Percentiles rank a stretch among this genome's conserved stretches.
phyloP scores from a whole-genome alignment of 1,140 invertebrate genomes.

The Radopholus similis region DNA sequence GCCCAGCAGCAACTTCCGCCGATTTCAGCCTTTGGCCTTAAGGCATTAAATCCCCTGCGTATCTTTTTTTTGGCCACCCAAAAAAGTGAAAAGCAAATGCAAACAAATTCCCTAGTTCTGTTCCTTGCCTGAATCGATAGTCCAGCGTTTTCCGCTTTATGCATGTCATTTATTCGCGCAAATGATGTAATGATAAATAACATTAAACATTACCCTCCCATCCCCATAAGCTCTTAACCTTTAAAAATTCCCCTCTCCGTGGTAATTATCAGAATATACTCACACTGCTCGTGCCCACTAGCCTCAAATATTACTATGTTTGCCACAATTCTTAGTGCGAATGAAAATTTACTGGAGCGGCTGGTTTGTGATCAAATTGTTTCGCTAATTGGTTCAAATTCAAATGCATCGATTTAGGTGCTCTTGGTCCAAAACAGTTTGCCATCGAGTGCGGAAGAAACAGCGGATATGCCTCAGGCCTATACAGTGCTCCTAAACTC shows the following conservation, averaged over 20 bases:
- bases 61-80: too few species aligned
- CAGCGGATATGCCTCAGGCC: slow-evolving; percentile 59
- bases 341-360: slow-evolving; percentile 44
- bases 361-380: slow-evolving; percentile 1
- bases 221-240: not conserved
- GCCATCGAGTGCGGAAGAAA: too few species aligned
- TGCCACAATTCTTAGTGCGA: slow-evolving; percentile 31
- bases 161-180: not conserved
- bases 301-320: not conserved
- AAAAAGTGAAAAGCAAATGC: not conserved
- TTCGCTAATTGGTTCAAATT: too few species aligned
- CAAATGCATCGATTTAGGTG: too few species aligned
- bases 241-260: not conserved
- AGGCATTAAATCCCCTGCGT: too few species aligned
- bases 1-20: not conserved
- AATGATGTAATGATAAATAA: not conserved
- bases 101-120: not conserved
- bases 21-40: not conserved
- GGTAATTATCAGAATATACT: not conserved
- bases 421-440: too few species aligned
- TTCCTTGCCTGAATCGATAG: not conserved
- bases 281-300: too few species aligned
- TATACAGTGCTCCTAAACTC: slow-evolving; percentile 94
- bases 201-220: not conserved
- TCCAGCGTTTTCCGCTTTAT: too few species aligned